Evolutionary conservation across 2,888 invertebrate species (phyloP), one percentile per base, ranked within the genome.

Genomic region (Caenorhabditis virilis): DNA sequence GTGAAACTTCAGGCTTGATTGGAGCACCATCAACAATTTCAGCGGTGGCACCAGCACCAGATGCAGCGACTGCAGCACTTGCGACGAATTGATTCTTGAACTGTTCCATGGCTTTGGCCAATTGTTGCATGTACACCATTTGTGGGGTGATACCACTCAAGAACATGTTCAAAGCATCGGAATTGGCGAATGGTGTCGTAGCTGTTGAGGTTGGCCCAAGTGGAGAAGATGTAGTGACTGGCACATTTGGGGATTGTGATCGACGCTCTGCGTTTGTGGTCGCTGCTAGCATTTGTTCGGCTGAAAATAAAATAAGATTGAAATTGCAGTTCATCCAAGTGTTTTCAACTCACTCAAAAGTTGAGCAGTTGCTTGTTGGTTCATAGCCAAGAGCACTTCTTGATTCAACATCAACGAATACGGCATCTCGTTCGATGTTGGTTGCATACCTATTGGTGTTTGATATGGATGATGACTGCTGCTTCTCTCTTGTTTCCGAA

Each of bases 401-500:
- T 72, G 69, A 41, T 57, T 66, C 54, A 65, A 39, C 61, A 69
- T 60, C 43, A 66, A 54, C 26, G 51, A 47, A 20, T 66, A 66
- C 20, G 66, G 66, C 46, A 57, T 66, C 27, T 66, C 66, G 30
- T 48, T 52, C 18, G 50, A 57, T 13, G 46, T 47, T 18, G 33
- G 50, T 15, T 52, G 46, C 41, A 57, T 49, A 33, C 20, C 45
- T 33, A 66, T 45, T 30, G 70, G 68, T 41, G 64, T 63, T 25
- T 58, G 63, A 48, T 70, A 67, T 20, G 65, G 66, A 45, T 65
- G 73, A 45, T 71, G 70, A 26, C 57, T 52, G 35, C 54, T 64
- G 41, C 65, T 66, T 15, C 70, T 45, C 35, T 73, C 76, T 41
- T 79, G 77, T 47, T 78, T 78, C 13, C 80, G 72, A 59, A 61